A percentile compares a stretch with the other conserved stretches of the same genome.
These are phyloP conservation scores for Psylliodes chrysocephalus DNA, from an alignment of 2,888 invertebrate genomes.

Conservation along the genomic window DNA sequence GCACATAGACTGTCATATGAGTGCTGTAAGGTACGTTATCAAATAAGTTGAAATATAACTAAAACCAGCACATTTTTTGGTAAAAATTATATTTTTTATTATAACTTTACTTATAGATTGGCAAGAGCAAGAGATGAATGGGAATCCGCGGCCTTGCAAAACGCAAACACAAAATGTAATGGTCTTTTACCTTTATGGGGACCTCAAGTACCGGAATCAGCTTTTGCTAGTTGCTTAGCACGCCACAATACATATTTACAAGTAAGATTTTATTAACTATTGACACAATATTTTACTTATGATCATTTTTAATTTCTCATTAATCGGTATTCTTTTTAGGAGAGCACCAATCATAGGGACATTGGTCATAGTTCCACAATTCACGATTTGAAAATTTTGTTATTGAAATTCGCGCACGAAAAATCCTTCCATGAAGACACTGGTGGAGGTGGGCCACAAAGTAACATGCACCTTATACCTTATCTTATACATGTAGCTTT, in stretches of 20 bases:
- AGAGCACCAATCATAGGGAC: slow-evolving; percentile 79
- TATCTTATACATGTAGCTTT: slow-evolving; percentile 94
- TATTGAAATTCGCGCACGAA: slow-evolving; percentile 91
- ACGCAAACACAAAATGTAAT: slow-evolving; percentile 97
- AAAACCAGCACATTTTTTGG: neutral
- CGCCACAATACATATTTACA: slow-evolving; percentile 88
- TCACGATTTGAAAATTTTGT: slow-evolving; percentile 91
- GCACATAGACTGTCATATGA: slow-evolving; percentile 98
- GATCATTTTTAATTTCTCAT: too few relatives aligned
- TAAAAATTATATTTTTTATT: neutral
- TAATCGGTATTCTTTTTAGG: slow-evolving; percentile 65
- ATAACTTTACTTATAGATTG: slow-evolving; percentile 41
- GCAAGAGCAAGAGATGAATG: slow-evolving; percentile 85
- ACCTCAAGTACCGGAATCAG: slow-evolving; percentile 91
- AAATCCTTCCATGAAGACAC: slow-evolving; percentile 98
- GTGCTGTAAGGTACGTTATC: slow-evolving; percentile 79
- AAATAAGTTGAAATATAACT: neutral
- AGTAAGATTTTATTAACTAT: too few relatives aligned
- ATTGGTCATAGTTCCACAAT: slow-evolving; percentile 84
- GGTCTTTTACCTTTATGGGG: slow-evolving; percentile 97
- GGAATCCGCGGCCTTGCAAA: slow-evolving; percentile 98
- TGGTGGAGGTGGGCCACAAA: slow-evolving; percentile 96
- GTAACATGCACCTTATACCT: slow-evolving; percentile 96
- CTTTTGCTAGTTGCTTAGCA: slow-evolving; percentile 93
- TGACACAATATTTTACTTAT: too few relatives aligned